A percentile compares a stretch with the other conserved stretches of the same genome.
phyloP scores from a whole-genome alignment of 2,888 invertebrate species.

The Parthenolecanium corni region DNA sequence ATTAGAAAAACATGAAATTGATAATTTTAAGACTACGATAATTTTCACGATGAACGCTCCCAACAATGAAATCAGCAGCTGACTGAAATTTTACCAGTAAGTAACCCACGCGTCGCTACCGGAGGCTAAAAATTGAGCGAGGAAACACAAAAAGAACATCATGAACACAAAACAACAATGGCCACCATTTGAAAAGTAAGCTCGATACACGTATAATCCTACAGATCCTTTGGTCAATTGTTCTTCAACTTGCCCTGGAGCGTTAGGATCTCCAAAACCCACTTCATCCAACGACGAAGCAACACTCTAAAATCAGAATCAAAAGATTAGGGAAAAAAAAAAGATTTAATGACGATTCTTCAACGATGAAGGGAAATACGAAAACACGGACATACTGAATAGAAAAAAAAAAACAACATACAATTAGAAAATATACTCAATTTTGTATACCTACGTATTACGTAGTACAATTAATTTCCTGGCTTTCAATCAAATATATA shows the following conservation, averaged over 20 bases:
- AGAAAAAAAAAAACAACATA: no score
- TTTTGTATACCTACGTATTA: no score
- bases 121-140: slow-evolving; percentile 51
- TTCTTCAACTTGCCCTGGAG: slow-evolving; percentile 42
- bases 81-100: slow-evolving; percentile 46
- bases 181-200: slow-evolving; percentile 62
- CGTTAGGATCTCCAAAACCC: slow-evolving; percentile 16
- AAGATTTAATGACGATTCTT: background rate
- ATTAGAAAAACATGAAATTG: no score
- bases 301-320: slow-evolving; percentile 32
- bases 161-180: slow-evolving; percentile 48
- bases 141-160: slow-evolving; percentile 50
- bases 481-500: no score
- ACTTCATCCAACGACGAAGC: slow-evolving; percentile 34
- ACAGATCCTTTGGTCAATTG: slow-evolving; percentile 51
- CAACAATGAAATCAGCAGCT: no score
- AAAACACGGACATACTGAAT: no score
- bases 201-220: slow-evolving; percentile 49
- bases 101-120: slow-evolving; percentile 59
- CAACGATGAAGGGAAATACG: background rate
- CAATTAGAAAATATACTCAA: no score
- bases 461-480: no score
- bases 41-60: no score
- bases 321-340: background rate
- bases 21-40: no score